phyloP scores from a whole-genome alignment of 2,113 vertebrate genomes.

The Mustelus asterias region DNA sequence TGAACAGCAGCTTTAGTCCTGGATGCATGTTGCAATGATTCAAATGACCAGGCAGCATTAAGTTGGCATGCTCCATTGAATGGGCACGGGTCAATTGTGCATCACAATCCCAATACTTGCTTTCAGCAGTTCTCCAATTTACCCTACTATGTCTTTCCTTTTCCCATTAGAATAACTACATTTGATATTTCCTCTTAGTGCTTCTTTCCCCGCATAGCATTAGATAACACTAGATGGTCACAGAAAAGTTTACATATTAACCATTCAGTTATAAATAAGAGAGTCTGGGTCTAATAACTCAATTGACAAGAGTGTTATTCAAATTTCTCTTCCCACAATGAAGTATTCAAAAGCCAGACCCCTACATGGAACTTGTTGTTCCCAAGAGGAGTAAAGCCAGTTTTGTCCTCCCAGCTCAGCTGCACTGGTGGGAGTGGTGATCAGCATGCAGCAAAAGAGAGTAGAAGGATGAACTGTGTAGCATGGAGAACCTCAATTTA shows the following conservation, averaged over 20 bases:
- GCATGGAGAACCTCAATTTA: neutral
- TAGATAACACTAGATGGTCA: neutral
- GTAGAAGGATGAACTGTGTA: neutral
- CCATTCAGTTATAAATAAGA: neutral
- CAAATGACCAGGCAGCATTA: neutral
- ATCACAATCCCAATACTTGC: neutral
- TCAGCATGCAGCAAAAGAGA: neutral
- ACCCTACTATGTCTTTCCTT: constrained; percentile 19
- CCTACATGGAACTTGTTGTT: neutral
- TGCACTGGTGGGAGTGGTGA: neutral
- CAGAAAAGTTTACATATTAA: neutral
- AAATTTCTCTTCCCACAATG: neutral
- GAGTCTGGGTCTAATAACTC: neutral
- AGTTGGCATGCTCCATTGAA: no score
- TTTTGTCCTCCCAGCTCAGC: neutral
- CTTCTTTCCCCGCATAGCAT: neutral
- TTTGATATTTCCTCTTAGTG: neutral
- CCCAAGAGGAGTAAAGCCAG: neutral
- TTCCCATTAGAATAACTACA: constrained; percentile 4
- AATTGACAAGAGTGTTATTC: neutral
- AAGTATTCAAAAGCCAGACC: neutral
- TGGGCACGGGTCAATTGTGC: neutral
- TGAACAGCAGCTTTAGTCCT: neutral
- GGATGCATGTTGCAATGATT: neutral
- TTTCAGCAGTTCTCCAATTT: neutral